Evolutionary conservation across 2,113 vertebrate species (phyloP).

Genomic region (Pterophyllum scalare): DNA sequence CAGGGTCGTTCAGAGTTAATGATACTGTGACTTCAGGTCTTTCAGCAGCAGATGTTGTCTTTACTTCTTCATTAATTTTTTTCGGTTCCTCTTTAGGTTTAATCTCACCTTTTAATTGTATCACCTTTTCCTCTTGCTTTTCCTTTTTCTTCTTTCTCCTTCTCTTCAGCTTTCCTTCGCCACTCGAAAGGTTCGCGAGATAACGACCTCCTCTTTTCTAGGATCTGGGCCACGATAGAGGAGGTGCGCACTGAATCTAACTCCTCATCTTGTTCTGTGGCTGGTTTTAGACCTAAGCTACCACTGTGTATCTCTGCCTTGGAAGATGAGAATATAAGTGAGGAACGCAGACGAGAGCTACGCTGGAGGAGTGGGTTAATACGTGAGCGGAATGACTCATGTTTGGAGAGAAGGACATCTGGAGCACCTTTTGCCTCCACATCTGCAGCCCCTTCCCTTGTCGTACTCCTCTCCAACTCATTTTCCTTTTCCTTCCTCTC

Average conservation of each 20-base stretch:
- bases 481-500: constrained; percentile 63
- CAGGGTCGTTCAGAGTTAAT: constrained; percentile 70
- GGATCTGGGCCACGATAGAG: constrained; percentile 90
- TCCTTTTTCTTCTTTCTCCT: constrained; percentile 36
- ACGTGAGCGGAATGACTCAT: constrained; percentile 91
- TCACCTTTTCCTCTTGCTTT: constrained; percentile 20
- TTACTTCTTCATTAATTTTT: constrained; percentile 47
- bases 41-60: constrained; percentile 12
- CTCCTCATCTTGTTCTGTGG: constrained; percentile 82
- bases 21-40: constrained; percentile 27
- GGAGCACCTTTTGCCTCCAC: constrained; percentile 69
- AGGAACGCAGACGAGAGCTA: constrained; percentile 94
- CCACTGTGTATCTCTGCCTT: constrained; percentile 86
- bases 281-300: constrained; percentile 64
- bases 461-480: constrained; percentile 43
- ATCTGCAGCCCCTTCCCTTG: constrained; percentile 60
- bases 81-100: constrained; percentile 47
- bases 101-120: constrained; percentile 36
- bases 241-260: constrained; percentile 78
- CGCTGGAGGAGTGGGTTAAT: constrained; percentile 93
- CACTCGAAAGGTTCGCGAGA: constrained; percentile 81
- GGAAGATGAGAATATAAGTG: constrained; percentile 94
- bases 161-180: constrained; percentile 68
- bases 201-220: constrained; percentile 86
- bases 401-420: constrained; percentile 83